Percentiles rank a stretch among this genome's conserved stretches.
These are phyloP conservation scores for Prionailurus bengalensis DNA, from an alignment of 2,113 vertebrate species.

Conservation along the genomic window DNA sequence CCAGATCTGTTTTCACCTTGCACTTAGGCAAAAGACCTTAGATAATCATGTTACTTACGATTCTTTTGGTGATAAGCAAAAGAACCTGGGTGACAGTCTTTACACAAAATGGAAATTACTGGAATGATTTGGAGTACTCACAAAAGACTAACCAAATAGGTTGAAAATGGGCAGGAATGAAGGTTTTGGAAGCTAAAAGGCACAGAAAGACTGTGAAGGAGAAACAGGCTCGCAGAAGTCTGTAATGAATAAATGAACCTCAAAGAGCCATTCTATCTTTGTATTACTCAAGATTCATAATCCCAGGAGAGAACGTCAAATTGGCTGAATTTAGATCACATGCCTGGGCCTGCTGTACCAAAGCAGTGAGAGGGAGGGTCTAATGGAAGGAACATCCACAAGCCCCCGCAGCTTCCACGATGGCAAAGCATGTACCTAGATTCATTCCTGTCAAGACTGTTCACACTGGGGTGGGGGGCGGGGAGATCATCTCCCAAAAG, in stretches of 20 bases:
- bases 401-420: neutral
- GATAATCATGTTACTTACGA: neutral
- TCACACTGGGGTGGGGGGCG: neutral
- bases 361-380: neutral
- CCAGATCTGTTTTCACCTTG: neutral
- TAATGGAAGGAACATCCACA: neutral
- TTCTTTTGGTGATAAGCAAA: neutral
- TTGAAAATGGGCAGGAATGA: neutral
- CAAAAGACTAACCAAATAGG: neutral
- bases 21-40: neutral
- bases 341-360: neutral
- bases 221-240: neutral
- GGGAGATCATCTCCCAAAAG: neutral
- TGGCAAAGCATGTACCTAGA: neutral
- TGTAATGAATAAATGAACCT: neutral
- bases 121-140: slow-evolving; percentile 9
- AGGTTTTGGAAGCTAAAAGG: neutral
- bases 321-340: neutral
- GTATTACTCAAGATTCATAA: neutral
- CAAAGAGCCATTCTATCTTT: neutral
- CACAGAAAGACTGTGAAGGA: neutral
- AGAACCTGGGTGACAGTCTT: slow-evolving; percentile 23
- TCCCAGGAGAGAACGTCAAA: neutral
- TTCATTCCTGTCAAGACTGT: neutral
- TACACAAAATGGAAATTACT: neutral